These are phyloP conservation scores for Phyllotreta cruciferae DNA, from an alignment of 2,888 invertebrate genomes.

Conservation along the genomic window DNA sequence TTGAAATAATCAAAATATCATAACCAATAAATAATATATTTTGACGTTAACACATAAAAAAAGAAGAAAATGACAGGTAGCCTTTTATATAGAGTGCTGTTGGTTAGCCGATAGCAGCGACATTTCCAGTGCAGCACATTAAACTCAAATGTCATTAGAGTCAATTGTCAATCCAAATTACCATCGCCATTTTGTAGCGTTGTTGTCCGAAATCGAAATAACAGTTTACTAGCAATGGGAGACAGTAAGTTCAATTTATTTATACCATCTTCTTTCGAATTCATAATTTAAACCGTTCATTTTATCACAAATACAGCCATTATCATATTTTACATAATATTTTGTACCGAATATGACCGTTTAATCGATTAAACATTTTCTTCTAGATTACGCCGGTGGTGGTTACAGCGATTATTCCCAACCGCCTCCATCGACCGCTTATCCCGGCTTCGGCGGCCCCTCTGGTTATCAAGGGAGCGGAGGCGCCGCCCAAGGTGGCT, in stretches of 20 bases:
- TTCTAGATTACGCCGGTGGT: slow-evolving; percentile 34
- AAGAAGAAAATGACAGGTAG: too few species aligned
- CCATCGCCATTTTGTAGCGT: background rate
- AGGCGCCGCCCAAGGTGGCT: slow-evolving; percentile 15
- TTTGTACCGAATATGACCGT: background rate
- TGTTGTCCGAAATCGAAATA: background rate
- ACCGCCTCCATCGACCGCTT: slow-evolving; percentile 43
- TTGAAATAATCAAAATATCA: too few species aligned
- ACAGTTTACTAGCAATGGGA: slow-evolving; percentile 22
- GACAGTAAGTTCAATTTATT: slow-evolving; percentile 33
- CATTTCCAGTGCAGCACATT: background rate
- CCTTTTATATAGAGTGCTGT: too few species aligned
- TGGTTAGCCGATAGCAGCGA: background rate
- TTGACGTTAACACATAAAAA: too few species aligned
- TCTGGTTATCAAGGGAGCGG: slow-evolving; percentile 30
- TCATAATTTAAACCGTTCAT: background rate
- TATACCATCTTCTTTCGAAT: slow-evolving; percentile 11
- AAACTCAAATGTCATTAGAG: too few species aligned
- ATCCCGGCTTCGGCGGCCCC: slow-evolving; percentile 34
- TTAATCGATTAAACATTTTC: background rate
- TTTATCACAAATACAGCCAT: background rate
- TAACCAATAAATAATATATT: too few species aligned
- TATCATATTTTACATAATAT: background rate
- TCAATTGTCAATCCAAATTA: too few species aligned
- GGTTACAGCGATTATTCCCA: slow-evolving; percentile 45